A percentile compares a stretch with the other conserved stretches of the same genome.
Conservation (phyloP, 2,888 invertebrate species). For the Galerucella nymphaeae region DNA sequence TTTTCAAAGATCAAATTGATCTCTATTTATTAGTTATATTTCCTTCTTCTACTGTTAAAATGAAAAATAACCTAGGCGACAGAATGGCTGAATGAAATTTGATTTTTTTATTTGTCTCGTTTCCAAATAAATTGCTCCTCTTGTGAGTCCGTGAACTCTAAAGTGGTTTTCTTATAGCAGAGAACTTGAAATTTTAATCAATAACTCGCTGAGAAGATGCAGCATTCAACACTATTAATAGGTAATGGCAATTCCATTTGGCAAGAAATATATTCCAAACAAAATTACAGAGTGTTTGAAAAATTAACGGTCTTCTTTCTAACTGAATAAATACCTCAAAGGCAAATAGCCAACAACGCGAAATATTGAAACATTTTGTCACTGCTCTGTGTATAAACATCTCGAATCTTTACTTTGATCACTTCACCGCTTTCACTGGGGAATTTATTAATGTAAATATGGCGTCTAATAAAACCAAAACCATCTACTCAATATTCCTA, state of each 20-base stretch:
- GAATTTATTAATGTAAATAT: not conserved
- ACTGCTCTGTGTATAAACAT: not conserved
- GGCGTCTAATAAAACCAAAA: not conserved
- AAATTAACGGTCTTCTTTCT: not conserved
- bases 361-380: not conserved
- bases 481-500: not conserved
- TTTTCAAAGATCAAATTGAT: too few relatives aligned
- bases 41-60: not conserved
- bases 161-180: conserved; percentile 43
- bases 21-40: not conserved
- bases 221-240: conserved; percentile 28
- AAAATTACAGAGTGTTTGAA: conserved; percentile 8
- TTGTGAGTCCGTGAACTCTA: conserved; percentile 48
- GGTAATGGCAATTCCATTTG: conserved; percentile 11
- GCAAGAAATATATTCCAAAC: conserved; percentile 2
- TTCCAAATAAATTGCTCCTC: conserved; percentile 36
- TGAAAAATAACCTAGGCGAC: conserved; percentile 4
- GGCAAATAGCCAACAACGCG: not conserved
- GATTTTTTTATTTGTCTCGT: conserved; percentile 21
- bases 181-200: conserved; percentile 34
- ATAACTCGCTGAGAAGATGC: conserved; percentile 28
- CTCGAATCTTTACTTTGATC: not conserved
- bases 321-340: conserved; percentile 5
- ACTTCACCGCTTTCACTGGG: not conserved
- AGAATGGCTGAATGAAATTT: conserved; percentile 14